Evolutionary conservation across 2,888 invertebrate genomes (phyloP).

Genomic region (Eristalinus aeneus): DNA sequence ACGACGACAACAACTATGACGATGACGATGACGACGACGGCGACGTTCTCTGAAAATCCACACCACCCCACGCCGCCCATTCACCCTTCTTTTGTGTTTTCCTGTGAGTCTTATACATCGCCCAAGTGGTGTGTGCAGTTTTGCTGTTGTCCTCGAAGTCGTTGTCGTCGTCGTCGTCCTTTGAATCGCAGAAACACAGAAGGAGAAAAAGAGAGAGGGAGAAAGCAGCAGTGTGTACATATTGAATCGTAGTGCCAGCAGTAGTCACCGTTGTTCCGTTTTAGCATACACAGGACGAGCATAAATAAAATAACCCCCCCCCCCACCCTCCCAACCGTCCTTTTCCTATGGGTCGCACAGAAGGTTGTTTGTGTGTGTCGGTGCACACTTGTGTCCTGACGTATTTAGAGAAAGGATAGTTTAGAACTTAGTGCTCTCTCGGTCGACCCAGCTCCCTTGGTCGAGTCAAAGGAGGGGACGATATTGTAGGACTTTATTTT

Average conservation of each 20-base stretch:
- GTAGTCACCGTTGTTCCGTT: conserved; percentile 53
- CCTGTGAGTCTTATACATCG: conserved; percentile 63
- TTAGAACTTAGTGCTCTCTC: conserved; percentile 52
- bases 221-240: conserved; percentile 2
- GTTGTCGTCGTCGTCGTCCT: conserved; percentile 57
- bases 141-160: conserved; percentile 45
- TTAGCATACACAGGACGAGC: conserved; percentile 58
- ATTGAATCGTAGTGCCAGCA: conserved; percentile 8
- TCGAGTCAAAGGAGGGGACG: conserved; percentile 57
- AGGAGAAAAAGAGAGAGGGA: neutral
- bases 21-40: neutral
- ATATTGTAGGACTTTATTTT: conserved; percentile 27
- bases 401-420: conserved; percentile 59
- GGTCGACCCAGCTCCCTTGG: conserved; percentile 35
- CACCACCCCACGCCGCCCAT: conserved; percentile 28
- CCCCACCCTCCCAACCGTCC: neutral
- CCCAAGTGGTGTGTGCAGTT: conserved; percentile 68
- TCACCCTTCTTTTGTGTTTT: conserved; percentile 63
- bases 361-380: conserved; percentile 3
- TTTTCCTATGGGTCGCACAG: neutral
- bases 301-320: conserved; percentile 68
- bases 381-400: conserved; percentile 53
- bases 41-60: conserved; percentile 48
- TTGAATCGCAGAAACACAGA: conserved; percentile 32
- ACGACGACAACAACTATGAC: neutral